A percentile compares a stretch with the other conserved stretches of the same genome.
phyloP scores from a whole-genome alignment of 2,888 invertebrate species.

The Gandaritis pyraliata region DNA sequence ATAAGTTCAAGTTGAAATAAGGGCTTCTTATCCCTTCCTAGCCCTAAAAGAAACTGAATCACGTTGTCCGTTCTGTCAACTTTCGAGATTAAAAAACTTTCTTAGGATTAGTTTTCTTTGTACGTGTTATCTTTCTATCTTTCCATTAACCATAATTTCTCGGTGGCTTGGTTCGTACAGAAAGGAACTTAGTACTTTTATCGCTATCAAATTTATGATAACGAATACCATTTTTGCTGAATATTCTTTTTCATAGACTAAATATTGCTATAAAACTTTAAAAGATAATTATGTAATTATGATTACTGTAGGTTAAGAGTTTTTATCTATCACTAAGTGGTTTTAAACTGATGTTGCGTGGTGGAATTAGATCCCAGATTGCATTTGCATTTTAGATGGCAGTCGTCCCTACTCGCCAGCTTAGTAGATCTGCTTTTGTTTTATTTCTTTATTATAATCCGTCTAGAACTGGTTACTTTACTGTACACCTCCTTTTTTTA shows the following conservation, averaged over 20 bases:
- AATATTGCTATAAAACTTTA: too few relatives aligned
- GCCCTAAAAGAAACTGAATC: slow-evolving; percentile 34
- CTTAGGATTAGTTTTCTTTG: slow-evolving; percentile 38
- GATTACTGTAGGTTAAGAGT: too few relatives aligned
- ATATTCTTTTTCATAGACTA: neutral
- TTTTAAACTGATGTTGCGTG: slow-evolving; percentile 8
- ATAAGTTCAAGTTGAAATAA: slow-evolving; percentile 27
- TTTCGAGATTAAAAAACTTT: slow-evolving; percentile 42
- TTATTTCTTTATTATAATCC: slow-evolving; percentile 5
- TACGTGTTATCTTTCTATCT: slow-evolving; percentile 35
- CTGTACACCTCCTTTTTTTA: too few relatives aligned
- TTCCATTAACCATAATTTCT: slow-evolving; percentile 38
- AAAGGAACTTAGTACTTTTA: slow-evolving; percentile 17
- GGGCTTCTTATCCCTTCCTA: slow-evolving; percentile 15
- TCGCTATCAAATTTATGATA: slow-evolving; percentile 8
- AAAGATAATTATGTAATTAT: too few relatives aligned
- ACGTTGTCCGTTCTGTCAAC: slow-evolving; percentile 36
- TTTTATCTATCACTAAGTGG: slow-evolving; percentile 1
- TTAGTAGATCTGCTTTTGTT: slow-evolving; percentile 44
- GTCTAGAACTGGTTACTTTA: neutral
- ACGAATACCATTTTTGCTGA: neutral
- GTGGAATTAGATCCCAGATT: slow-evolving; percentile 42
- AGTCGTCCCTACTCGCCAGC: slow-evolving; percentile 41
- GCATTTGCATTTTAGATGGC: slow-evolving; percentile 58
- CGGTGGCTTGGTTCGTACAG: slow-evolving; percentile 17